Evolutionary conservation across 2,113 vertebrate genomes (phyloP), one percentile per base, ranked within the genome.

Genomic region (Probosciger aterrimus): DNA sequence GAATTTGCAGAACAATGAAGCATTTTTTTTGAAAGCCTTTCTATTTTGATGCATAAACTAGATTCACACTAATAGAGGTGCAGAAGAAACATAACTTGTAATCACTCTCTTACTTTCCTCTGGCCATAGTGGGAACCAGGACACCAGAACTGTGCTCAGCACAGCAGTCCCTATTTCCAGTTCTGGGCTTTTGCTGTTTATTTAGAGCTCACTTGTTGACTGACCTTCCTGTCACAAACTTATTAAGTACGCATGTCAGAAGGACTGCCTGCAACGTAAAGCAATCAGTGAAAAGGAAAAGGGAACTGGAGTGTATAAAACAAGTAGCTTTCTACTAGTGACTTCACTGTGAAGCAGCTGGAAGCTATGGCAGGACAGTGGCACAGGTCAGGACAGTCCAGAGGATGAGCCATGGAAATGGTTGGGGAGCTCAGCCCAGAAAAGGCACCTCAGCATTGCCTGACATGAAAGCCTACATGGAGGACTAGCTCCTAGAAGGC

Each of bases 241-340:
- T 95, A 94, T 83, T 17, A 90, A 95, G 46, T 82, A 77, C 88
- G 60, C 74, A 60, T 77, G 80, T 96, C 97, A 89, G 46, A 89
- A 85, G 75, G 80, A 75, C 71, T 71, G 86, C 39, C 74, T 87
- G 88, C 50, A 89, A 95, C 39, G 39, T 20, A 73, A 83, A 92
- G 62, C 65, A 90, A 68, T 63, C 76, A 69, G 53, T 79, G 85
- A 39, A 75, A 85, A 70, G 37, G 47, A 91, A 92, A 92, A 87
- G 25, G 49, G 43, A 92, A 74, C 93, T 83, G 57, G 37, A 89
- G 80, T 74, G 28, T 41, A 69, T 43, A 80, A 87, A 94, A 18
- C 63, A 86, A 85, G 62, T 30, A 83, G 63, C 33, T 89, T 87
- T 92, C 80, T 70, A 67, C 37, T 39, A 25, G 64, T 2, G 3